These are phyloP conservation scores for Chitala chitala DNA, from an alignment of 2,113 vertebrate species.

Conservation along the genomic window DNA sequence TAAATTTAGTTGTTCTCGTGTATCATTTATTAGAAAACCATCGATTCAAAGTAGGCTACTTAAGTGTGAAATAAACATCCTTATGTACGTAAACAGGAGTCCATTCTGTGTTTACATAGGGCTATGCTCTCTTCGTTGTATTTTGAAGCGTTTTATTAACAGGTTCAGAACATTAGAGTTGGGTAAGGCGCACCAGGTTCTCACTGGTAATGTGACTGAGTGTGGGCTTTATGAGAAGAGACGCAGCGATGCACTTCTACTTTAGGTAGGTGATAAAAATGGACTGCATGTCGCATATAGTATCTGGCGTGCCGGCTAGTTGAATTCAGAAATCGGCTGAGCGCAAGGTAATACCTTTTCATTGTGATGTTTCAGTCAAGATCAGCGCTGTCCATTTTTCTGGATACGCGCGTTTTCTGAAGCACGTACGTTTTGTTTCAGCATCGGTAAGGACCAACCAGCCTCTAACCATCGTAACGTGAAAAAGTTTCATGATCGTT, in stretches of 20 bases:
- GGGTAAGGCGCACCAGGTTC: not conserved
- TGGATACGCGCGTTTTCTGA: not conserved
- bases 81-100: no score
- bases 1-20: no score
- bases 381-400: not conserved
- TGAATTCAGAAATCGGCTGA: not conserved
- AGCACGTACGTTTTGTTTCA: no score
- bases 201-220: not conserved
- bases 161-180: not conserved
- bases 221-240: not conserved
- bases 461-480: no score
- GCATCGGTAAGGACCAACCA: no score
- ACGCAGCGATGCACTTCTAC: not conserved
- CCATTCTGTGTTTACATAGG: no score
- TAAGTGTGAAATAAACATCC: no score
- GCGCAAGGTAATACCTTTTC: not conserved
- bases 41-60: no score
- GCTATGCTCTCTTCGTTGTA: no score
- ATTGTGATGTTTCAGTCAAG: not conserved
- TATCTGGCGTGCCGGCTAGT: not conserved
- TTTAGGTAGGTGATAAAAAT: not conserved
- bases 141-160: not conserved
- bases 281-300: not conserved
- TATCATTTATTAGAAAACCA: no score
- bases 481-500: no score